Evolutionary conservation across 2,113 vertebrate species (phyloP).

Genomic region (Phrynocephalus versicolor): DNA sequence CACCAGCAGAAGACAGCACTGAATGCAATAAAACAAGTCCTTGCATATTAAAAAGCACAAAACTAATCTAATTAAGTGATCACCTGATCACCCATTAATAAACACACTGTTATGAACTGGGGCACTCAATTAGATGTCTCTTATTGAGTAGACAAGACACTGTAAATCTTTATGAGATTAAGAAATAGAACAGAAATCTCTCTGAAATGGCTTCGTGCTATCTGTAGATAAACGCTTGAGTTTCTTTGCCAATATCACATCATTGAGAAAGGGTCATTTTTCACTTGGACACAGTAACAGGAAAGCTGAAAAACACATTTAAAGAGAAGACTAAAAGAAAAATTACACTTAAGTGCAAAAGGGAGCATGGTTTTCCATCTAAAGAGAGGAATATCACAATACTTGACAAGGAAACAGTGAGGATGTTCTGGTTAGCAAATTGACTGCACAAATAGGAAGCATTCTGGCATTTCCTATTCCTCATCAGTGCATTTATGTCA

Average conservation of each 20-base stretch:
- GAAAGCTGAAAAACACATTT: slow-evolving; percentile 32
- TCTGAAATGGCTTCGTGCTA: not conserved
- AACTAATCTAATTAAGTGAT: slow-evolving; percentile 1
- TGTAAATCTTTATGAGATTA: not conserved
- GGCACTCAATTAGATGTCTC: not conserved
- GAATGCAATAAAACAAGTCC: not conserved
- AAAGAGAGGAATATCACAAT: slow-evolving; percentile 8
- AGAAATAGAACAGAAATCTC: slow-evolving; percentile 17
- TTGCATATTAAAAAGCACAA: not conserved
- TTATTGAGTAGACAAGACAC: not conserved
- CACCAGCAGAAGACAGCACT: not conserved
- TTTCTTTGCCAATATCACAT: slow-evolving; percentile 28
- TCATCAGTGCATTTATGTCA: slow-evolving; percentile 35
- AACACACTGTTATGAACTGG: not conserved
- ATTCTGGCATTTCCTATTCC: slow-evolving; percentile 43
- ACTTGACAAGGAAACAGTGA: slow-evolving; percentile 41
- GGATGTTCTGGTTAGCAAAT: slow-evolving; percentile 48
- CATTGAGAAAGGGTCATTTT: slow-evolving; percentile 16
- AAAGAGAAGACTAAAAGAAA: slow-evolving; percentile 42
- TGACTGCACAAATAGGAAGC: slow-evolving; percentile 18
- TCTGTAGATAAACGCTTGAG: slow-evolving; percentile 3
- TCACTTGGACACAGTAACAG: slow-evolving; percentile 12
- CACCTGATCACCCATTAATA: not conserved
- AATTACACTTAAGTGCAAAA: slow-evolving; percentile 9
- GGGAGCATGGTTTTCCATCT: slow-evolving; percentile 15